These are phyloP conservation scores for Hemibagrus guttatus DNA, from an alignment of 2,797 vertebrate genomes.

Conservation along the genomic window DNA sequence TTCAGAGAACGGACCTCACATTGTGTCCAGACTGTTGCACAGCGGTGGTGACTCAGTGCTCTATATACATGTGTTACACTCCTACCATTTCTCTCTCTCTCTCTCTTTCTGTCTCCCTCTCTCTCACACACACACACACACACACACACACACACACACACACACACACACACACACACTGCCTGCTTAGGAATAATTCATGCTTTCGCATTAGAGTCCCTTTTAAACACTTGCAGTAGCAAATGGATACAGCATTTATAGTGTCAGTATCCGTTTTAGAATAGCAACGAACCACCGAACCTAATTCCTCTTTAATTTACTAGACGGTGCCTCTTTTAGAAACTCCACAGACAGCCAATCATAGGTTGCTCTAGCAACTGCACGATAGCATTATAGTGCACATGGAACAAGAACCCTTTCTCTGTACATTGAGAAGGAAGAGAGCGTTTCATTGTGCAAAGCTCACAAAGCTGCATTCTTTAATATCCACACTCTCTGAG, in stretches of 20 bases:
- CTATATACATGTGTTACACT: slow-evolving; percentile 42
- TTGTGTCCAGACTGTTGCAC: slow-evolving; percentile 60
- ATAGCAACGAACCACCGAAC: slow-evolving; percentile 20
- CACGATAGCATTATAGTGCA: slow-evolving; percentile 33
- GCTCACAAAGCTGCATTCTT: slow-evolving; percentile 16
- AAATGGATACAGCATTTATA: slow-evolving; percentile 48
- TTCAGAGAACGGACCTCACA: slow-evolving; percentile 57
- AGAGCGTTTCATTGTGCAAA: slow-evolving; percentile 27
- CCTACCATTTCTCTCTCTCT: slow-evolving; percentile 29
- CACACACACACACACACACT: background rate
- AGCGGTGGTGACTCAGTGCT: slow-evolving; percentile 59
- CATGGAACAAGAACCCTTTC: slow-evolving; percentile 38
- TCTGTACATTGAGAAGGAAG: slow-evolving; percentile 21
- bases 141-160: background rate
- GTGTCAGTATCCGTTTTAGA: slow-evolving; percentile 23
- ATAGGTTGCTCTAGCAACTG: slow-evolving; percentile 38
- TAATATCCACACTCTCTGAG: slow-evolving; percentile 11
- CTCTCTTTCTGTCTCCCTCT: background rate
- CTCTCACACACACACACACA: background rate
- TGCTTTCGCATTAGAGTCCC: slow-evolving; percentile 48
- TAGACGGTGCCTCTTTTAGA: slow-evolving; percentile 38
- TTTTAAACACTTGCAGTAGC: slow-evolving; percentile 42
- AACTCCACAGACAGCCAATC: slow-evolving; percentile 40
- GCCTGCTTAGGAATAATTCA: slow-evolving; percentile 56
- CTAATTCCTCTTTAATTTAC: slow-evolving; percentile 37